Conservation (phyloP, 2,113 vertebrate species). For the Entelurus aequoreus region DNA sequence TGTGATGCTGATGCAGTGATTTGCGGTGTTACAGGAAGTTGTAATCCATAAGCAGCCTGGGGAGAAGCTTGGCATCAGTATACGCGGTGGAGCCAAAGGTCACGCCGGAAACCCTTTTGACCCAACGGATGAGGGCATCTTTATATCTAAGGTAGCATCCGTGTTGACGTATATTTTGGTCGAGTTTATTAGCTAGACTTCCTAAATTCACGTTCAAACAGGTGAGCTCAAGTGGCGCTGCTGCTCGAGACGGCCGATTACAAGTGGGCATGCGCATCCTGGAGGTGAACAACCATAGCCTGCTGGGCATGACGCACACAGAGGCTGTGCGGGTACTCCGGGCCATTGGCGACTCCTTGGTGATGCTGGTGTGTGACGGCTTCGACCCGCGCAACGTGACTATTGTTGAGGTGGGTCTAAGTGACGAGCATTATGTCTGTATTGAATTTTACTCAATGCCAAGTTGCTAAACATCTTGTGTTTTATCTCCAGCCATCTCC, state of each 20-base stretch:
- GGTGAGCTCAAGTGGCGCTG: conserved; percentile 88
- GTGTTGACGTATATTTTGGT: neutral
- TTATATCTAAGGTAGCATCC: conserved; percentile 88
- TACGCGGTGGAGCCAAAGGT: conserved; percentile 90
- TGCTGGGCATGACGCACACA: conserved; percentile 90
- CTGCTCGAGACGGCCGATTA: conserved; percentile 82
- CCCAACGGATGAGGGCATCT: conserved; percentile 91
- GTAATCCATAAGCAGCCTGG: conserved; percentile 86
- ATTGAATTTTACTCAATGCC: neutral
- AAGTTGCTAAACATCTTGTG: neutral
- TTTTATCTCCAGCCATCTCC: conserved; percentile 78
- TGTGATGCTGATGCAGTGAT: neutral
- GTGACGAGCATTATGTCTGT: neutral
- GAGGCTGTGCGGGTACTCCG: conserved; percentile 90
- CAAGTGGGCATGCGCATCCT: conserved; percentile 87
- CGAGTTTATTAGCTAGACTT: too few relatives aligned
- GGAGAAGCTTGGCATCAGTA: conserved; percentile 94
- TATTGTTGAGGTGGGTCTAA: conserved; percentile 75
- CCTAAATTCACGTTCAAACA: conserved; percentile 33
- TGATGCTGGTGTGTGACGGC: conserved; percentile 88
- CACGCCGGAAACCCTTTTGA: conserved; percentile 93
- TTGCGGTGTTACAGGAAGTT: conserved; percentile 73
- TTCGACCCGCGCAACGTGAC: conserved; percentile 77
- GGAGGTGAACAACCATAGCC: conserved; percentile 94
- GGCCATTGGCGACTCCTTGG: conserved; percentile 76